Evolutionary conservation across 2,113 vertebrate species (phyloP), one percentile per base, ranked within the genome.

Genomic region (Tympanuchus pallidicinctus): DNA sequence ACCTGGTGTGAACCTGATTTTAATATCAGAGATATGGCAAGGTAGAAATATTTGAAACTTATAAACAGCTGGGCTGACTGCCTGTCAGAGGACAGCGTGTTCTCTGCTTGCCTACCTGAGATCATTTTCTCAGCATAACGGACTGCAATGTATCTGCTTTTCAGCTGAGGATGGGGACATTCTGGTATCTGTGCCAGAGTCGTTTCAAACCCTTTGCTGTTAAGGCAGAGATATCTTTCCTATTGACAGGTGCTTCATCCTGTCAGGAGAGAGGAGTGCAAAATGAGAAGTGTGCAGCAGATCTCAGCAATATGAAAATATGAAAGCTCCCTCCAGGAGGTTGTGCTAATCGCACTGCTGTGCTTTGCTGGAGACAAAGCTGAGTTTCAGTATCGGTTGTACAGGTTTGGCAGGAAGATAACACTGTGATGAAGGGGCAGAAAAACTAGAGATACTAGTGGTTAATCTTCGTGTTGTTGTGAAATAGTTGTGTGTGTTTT

Each of bases 1-100:
- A 96, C 96, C 0, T 99, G 99, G 99, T 99, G 98, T 85, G 94
- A 93, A 34, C 98, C 98, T 1, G n/a, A 61, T 93, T 98, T 98
- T 92, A 97, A 94, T 24, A 76, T 97, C 74, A 92, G 92, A n/a
- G 82, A 69, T 3, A 25, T 97, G 4, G 34, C 85, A 93, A 96
- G 95, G 97, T 97, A 85, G 38, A 70, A 87, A 43, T 10, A 0
- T 24, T 47, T 45, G 11, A 70, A 60, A 28, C 40, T 70, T 57
- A 25, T 42, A 17, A 42, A 10, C n/a, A 66, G 47, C 50, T 38
- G 47, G 30, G 82, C 70, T 72, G 28, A 9, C 32, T 27, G 40
- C 64, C 59, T 79, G 30, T 77, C 74, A 76, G 70, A 88, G n/a
- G 40, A 24, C 43, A 18, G 15, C 2, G 3, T 43, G 27, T 86